A percentile compares a stretch with the other conserved stretches of the same genome.
Conservation (phyloP, 2,888 invertebrate species). For the Dolichopus griseipennis region DNA sequence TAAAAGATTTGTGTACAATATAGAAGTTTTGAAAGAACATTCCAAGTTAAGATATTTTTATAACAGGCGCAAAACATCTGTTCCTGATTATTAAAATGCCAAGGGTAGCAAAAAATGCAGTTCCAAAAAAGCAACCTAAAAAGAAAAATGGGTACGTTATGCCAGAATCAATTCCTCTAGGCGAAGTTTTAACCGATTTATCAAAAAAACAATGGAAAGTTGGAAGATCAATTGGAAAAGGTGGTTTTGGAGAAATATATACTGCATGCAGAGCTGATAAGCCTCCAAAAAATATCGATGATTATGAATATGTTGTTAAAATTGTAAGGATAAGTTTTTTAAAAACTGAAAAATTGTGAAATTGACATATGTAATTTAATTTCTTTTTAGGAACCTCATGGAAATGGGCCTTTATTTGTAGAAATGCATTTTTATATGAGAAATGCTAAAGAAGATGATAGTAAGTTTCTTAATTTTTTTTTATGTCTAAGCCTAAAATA, state of each 20-base stretch:
- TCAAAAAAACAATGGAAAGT: constrained; percentile 75
- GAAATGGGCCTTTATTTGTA: constrained; percentile 88
- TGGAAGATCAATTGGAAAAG: constrained; percentile 78
- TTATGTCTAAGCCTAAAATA: constrained; percentile 17
- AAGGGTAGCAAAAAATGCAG: constrained; percentile 19
- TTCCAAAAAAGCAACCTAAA: constrained; percentile 12
- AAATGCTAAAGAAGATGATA: constrained; percentile 60
- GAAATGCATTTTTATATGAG: constrained; percentile 86
- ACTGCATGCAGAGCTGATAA: constrained; percentile 58
- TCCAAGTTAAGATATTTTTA: not conserved
- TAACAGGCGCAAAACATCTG: not conserved
- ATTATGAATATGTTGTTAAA: constrained; percentile 66
- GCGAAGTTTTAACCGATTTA: constrained; percentile 68
- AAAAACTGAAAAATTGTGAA: not conserved
- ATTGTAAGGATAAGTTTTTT: constrained; percentile 54
- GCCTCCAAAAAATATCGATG: constrained; percentile 45
- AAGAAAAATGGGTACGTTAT: constrained; percentile 36
- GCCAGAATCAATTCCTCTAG: constrained; percentile 44
- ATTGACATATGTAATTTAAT: constrained; percentile 13
- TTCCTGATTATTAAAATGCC: constrained; percentile 21
- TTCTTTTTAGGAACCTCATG: constrained; percentile 70
- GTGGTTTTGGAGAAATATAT: constrained; percentile 93
- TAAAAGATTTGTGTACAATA: not conserved
- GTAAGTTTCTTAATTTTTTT: constrained; percentile 43
- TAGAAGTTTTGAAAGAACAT: not conserved